Base-by-base conservation (phyloP, 2,888 invertebrate species). In the Rhingia campestris region DNA sequence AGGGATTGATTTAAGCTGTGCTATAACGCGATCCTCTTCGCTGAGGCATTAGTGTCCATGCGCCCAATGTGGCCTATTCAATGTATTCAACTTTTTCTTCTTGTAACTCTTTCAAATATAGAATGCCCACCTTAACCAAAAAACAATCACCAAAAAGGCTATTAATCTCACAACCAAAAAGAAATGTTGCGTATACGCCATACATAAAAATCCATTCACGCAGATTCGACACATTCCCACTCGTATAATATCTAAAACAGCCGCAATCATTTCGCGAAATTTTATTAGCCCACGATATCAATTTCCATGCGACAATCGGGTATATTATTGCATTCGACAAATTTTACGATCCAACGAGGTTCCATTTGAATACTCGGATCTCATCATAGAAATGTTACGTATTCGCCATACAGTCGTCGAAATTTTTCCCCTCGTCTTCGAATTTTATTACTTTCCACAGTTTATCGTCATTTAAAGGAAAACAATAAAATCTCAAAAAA, bases 371-470 rank as follows among this genome's bases (percentile, higher is more conserved):
- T 56, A 63, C 22, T 22, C 22, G 22, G 2, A 22, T 41, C 67
- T 33, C 45, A 51, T 12, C 56, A 3, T n/a, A 35, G 7, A 37
- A 64, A 75, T 43, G 53, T 81, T 76, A 72, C 76, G 81, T 76
- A 81, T 81, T 76, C 81, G 81, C 66, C 76, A 54, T 64, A 53
- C 66, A 41, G 39, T 49, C 35, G 53, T 51, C 41, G 3, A 14
- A 63, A 64, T 53, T 72, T 70, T 47, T 61, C 49, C 51, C 45
- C 49, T 33, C 66, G 61, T 73, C 67, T 41, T n/a, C 54, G 56
- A 70, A 43, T 81, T 75, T 81, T 81, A 81, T 81, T 76, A 53
- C 66, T 59, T 47, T 80, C 49, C 54, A 43, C 64, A 61, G 76
- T 30, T 76, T 76, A 76, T 76, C 59, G 70, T 33, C 59, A 41